Evolutionary conservation across 2,797 vertebrate species (phyloP), one percentile per base, ranked within the genome.

Genomic region (Periophthalmus magnuspinnatus): DNA sequence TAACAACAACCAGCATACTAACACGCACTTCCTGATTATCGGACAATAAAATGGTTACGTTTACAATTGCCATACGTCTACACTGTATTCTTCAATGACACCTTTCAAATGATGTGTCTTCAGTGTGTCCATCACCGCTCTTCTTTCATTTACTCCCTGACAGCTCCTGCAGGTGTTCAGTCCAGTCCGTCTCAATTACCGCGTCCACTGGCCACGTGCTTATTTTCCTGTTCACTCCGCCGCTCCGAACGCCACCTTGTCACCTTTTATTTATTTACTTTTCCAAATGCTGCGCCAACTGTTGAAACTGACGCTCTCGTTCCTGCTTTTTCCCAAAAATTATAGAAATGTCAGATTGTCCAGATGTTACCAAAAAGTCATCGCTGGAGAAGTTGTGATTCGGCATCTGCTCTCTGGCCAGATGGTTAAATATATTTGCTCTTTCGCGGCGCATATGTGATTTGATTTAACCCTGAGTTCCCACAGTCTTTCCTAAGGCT

Each of bases 371-470:
- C 54, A 16, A 28, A 56, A 56, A 56, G 22, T 56, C 22, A 13
- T 28, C 48, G 52, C 21, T 62, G 65, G 21, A 73, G 24, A 75
- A 73, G 68, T 68, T 72, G 65, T 24, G 54, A 63, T 75, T 75
- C 63, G 70, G 68, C 81, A 77, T 79, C 79, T 75, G 74, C 75
- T 77, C 24, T 69, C 62, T 36, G 41, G 60, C 59, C 78, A 76
- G 81, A 83, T 80, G 71, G 76, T 61, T 64, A 69, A 50, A 55
- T 38, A 64, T 63, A 72, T 63, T 50, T 71, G 72, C 77, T 66
- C 45, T 65, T 73, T 78, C 61, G 65, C 32, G 13, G 74, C 71
- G 41, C 67, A 71, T 11, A 50, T 21, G 57, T 21, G 45, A 65
- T 70, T 56, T n/a, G 19, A 28, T 56, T 50, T 33, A n/a, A 19